These are phyloP conservation scores for Drosophila pectinifera DNA, from an alignment of 1,140 invertebrate species.

Conservation along the genomic window DNA sequence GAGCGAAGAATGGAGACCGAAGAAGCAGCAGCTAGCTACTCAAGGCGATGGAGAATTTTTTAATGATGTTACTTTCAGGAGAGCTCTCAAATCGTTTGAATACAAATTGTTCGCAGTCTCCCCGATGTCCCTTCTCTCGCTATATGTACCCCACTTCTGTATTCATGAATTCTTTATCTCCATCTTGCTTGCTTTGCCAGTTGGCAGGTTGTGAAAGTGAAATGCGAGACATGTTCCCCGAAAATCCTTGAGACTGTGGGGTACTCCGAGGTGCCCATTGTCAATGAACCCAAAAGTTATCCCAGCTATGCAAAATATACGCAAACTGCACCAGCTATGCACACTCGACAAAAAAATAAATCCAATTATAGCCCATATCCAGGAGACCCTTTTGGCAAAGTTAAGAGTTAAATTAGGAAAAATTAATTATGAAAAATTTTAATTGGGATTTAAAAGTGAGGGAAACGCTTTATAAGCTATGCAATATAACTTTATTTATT, in stretches of 20 bases:
- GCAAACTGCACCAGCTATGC: constrained; percentile 19
- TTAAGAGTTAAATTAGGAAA: not conserved
- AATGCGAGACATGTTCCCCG: constrained; percentile 56
- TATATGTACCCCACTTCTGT: constrained; percentile 15
- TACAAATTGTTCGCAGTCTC: constrained; percentile 58
- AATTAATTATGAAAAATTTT: not conserved
- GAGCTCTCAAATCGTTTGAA: constrained; percentile 65
- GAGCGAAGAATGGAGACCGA: not conserved
- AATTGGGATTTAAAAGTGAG: too few species aligned
- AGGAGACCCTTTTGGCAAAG: too few species aligned
- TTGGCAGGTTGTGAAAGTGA: constrained; percentile 74
- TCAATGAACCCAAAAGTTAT: constrained; percentile 52
- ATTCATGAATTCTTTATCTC: constrained; percentile 73
- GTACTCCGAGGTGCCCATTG: constrained; percentile 27
- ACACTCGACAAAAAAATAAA: constrained; percentile 1
- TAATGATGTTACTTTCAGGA: constrained; percentile 54
- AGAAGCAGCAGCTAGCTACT: constrained; percentile 28
- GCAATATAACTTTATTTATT: too few species aligned
- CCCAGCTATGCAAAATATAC: constrained; percentile 38
- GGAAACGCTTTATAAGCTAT: too few species aligned
- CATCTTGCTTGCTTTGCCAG: constrained; percentile 59
- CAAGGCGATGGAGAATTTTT: constrained; percentile 49
- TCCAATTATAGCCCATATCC: too few species aligned
- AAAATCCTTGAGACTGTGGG: constrained; percentile 44
- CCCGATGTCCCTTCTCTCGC: constrained; percentile 4